Base-by-base conservation (phyloP, 2,113 vertebrate species). In the Loxodonta africana region DNA sequence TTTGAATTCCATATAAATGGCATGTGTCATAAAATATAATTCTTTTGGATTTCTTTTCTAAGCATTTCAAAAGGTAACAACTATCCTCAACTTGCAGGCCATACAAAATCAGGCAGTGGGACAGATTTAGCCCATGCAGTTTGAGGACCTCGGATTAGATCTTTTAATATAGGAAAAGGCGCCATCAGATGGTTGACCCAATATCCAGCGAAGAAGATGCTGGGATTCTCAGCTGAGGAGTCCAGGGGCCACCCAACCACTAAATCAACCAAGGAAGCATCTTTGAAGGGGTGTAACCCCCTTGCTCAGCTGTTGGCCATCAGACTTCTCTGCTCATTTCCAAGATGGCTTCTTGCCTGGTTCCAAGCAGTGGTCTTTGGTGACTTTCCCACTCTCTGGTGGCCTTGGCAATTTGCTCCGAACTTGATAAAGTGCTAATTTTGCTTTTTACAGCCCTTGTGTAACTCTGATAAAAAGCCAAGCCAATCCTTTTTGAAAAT, bases 401-500 rank as follows among this genome's bases (percentile, higher is more conserved):
- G 82, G 85, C 93, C 76, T 97, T 98, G 74, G 92, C 95, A 92
- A 90, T 94, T 37, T 2, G 91, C 28, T 20, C 4, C 11, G 69
- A 95, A 51, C 41, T 53, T 93, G 57, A 96, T 77, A 96, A 95
- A 78, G 18, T 95, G 83, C 53, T 82, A 95, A 83, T 93, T 98
- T 78, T 91, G 53, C 53, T 95, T 95, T 95, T 96, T 63, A 93
- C 30, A 90, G 93, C 51, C 25, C 26, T 93, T 95, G 20, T 53
- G 44, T 89, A 63, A 46, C 48, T 94, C 63, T 53, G 77, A 85
- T 0, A 95, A 85, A 96, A 95, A 90, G 46, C 88, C 73, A 98
- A 97, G 51, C 18, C 53, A 86, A 33, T 20, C 53, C 44, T 74
- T 92, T 96, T 25, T 95, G 78, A 96, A 98, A 97, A 94, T 88